Percentiles rank a stretch among this genome's conserved stretches.
Evolutionary conservation across 2,797 vertebrate species (phyloP).

Genomic region (Melanotaenia parkinsoni): DNA sequence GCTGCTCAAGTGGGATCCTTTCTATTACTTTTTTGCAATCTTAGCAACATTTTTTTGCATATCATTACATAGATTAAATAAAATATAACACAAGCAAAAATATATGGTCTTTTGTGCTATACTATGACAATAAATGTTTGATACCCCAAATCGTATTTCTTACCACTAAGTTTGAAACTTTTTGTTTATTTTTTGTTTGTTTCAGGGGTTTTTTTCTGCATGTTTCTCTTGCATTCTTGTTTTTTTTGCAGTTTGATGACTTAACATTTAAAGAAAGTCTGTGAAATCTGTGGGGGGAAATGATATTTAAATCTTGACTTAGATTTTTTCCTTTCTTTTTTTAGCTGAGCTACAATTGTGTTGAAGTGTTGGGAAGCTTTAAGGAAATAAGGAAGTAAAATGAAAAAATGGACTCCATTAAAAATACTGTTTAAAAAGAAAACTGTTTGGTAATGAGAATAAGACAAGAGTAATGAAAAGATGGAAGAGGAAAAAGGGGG

Average conservation of each 20-base stretch:
- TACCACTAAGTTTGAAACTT: too few species aligned
- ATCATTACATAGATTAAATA: too few species aligned
- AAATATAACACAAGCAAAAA: too few species aligned
- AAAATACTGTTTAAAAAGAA: conserved; percentile 10
- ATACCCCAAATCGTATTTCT: too few species aligned
- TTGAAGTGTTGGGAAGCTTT: conserved; percentile 14
- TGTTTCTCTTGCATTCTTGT: too few species aligned
- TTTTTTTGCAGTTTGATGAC: too few species aligned
- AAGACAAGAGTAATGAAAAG: conserved; percentile 39
- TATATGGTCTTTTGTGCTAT: too few species aligned
- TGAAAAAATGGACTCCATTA: conserved; percentile 7
- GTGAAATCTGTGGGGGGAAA: not conserved
- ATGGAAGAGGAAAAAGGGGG: conserved; percentile 17
- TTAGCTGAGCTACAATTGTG: conserved; percentile 5
- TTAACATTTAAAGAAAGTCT: too few species aligned
- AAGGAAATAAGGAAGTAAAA: conserved; percentile 13
- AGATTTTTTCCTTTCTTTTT: not conserved
- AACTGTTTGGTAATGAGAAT: conserved; percentile 22
- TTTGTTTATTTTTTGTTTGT: too few species aligned
- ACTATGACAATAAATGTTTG: too few species aligned
- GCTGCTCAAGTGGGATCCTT: not conserved
- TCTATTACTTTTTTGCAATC: not conserved
- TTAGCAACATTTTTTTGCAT: too few species aligned
- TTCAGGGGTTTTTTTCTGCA: too few species aligned
- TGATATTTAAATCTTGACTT: not conserved